phyloP scores from a whole-genome alignment of 2,113 vertebrate species.

The Xenopus tropicalis region DNA sequence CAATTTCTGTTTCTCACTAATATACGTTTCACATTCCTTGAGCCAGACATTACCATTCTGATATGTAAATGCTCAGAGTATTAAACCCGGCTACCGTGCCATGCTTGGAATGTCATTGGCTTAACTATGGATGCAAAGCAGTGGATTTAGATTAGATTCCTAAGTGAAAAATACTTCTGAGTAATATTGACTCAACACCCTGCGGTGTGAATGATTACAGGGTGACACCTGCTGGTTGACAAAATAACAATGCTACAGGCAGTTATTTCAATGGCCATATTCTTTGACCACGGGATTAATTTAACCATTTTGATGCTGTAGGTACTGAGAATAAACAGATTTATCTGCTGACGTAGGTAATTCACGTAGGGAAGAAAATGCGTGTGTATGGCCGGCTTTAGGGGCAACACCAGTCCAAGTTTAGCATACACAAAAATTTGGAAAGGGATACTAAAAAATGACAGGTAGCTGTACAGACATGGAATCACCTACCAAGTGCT shows the following conservation, averaged over 20 bases:
- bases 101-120: conserved; percentile 14
- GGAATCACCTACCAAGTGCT: no score
- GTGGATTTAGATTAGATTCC: conserved; percentile 42
- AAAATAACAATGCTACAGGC: conserved; percentile 45
- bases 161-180: conserved; percentile 36
- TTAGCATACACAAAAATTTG: no score
- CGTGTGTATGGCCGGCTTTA: no score
- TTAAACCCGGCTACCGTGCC: conserved; percentile 16
- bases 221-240: conserved; percentile 43
- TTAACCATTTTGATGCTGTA: conserved; percentile 8
- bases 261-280: conserved; percentile 22
- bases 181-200: conserved; percentile 43
- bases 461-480: no score
- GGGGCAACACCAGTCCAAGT: no score
- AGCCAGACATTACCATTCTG: conserved; percentile 28
- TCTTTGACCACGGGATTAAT: not conserved
- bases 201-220: conserved; percentile 36
- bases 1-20: conserved; percentile 16
- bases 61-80: conserved; percentile 29
- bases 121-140: conserved; percentile 32
- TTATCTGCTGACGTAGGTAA: no score
- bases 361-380: no score
- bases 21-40: conserved; percentile 23
- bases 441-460: no score
- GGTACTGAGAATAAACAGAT: not conserved